Evolutionary conservation across 2,888 invertebrate species (phyloP).

Genomic region (Panopea generosa): DNA sequence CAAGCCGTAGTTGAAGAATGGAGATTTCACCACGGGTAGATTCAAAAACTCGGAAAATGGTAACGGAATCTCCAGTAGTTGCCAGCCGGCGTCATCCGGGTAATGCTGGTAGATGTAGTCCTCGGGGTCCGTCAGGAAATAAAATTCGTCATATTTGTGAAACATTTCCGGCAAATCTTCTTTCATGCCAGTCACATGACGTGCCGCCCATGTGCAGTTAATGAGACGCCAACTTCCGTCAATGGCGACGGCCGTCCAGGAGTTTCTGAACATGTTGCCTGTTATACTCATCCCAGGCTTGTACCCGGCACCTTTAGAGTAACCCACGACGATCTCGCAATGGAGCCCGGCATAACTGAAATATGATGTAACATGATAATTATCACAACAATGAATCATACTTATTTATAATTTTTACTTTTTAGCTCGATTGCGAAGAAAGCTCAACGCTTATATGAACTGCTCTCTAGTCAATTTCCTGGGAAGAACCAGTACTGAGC

Average conservation of each 20-base stretch:
- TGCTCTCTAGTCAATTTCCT: too few relatives aligned
- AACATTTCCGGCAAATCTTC: conserved; percentile 79
- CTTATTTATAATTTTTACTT: too few relatives aligned
- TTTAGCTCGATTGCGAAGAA: too few relatives aligned
- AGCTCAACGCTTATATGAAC: too few relatives aligned
- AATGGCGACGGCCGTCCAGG: conserved; percentile 99
- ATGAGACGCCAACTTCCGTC: conserved; percentile 99
- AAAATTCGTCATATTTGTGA: conserved; percentile 84
- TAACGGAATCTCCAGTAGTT: conserved; percentile 85
- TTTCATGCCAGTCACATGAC: conserved; percentile 87
- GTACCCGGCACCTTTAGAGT: conserved; percentile 99
- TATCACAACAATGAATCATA: not conserved
- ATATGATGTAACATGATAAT: conserved; percentile 11
- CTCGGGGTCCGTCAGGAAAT: conserved; percentile 84
- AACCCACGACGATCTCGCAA: conserved; percentile 99
- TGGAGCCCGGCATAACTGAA: conserved; percentile 97
- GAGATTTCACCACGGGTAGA: conserved; percentile 86
- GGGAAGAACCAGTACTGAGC: too few relatives aligned
- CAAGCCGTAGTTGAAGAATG: conserved; percentile 85
- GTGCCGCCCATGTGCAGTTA: conserved; percentile 99
- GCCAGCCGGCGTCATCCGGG: conserved; percentile 85
- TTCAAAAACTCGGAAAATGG: conserved; percentile 86
- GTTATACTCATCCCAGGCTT: conserved; percentile 91
- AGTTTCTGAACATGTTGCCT: conserved; percentile 92
- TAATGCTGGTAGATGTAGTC: conserved; percentile 85